Evolutionary conservation across 2,113 vertebrate species (phyloP).

Genomic region (Hepsetus odoe): DNA sequence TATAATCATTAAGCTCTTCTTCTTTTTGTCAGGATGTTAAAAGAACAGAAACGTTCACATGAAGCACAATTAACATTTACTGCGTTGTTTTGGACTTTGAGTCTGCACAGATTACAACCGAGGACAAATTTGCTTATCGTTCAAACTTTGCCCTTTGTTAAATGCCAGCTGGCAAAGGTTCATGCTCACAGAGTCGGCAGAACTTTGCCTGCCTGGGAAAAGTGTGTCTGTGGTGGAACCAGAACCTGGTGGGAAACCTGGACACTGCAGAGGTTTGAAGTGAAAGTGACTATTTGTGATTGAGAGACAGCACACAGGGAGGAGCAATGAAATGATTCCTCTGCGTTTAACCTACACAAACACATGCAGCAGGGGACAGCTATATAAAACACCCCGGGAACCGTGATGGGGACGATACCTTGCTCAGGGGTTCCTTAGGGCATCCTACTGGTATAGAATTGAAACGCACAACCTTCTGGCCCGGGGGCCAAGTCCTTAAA

Average conservation of each 20-base stretch:
- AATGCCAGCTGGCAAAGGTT: constrained; percentile 11
- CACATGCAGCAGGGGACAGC: too few species aligned
- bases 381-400: too few species aligned
- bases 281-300: too few species aligned
- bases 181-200: background rate
- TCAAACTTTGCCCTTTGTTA: constrained; percentile 29
- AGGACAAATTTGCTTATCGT: constrained; percentile 22
- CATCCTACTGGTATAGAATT: too few species aligned
- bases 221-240: background rate
- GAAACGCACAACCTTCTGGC: too few species aligned
- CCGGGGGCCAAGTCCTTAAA: too few species aligned
- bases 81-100: constrained; percentile 32
- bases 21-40: background rate
- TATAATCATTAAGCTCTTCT: background rate
- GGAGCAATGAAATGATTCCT: too few species aligned
- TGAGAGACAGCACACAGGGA: too few species aligned
- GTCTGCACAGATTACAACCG: background rate
- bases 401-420: too few species aligned
- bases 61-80: constrained; percentile 9
- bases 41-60: background rate
- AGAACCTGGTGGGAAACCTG: background rate
- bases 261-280: background rate
- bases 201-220: background rate
- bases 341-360: too few species aligned
- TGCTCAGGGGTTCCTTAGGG: too few species aligned